Base-by-base conservation (phyloP, 1,140 invertebrate species). In the Wasmannia auropunctata region DNA sequence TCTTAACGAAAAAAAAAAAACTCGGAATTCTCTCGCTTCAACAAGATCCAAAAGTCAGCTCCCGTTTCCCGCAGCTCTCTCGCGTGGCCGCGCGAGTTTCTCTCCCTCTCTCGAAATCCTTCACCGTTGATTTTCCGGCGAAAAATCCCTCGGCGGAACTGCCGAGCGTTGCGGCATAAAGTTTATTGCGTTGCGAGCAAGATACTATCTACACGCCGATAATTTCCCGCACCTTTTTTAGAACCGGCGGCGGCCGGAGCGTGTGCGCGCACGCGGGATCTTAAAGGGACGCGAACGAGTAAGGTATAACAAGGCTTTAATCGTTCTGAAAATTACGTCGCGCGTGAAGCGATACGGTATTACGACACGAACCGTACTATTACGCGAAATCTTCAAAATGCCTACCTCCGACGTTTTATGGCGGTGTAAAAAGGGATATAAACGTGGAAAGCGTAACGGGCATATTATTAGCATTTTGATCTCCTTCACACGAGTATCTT, bases 321-420 rank as follows among this genome's bases (percentile, higher is more conserved):
- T 89, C 87, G 87, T 81, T 80, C 28, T 56, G 76, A 89, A 89
- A 89, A 89, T 88, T 89, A 70, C 76, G 69, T 51, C 87, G 79
- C 34, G 54, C 81, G 11, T 46, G 37, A 74, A 62, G 25, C 58
- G 37, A 5, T 54, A 60, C 75, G 51, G 34, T 22, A 56, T 87
- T 67, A 86, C 74, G 34, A 72, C 22, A 58, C 46, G 22, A 31
- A 16, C 19, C 37, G 14, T 16, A 19, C 51, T 62, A 67, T 72
- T 87, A 87, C 54, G 34, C 43, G 54, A 46, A n/a, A 37, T 76
- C 54, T 28, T 76, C 58, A 46, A 76, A 85, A 58, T 54, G 25
- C 46, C 37, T 34, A 62, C 75, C 70, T 67, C 43, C 14, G 22
- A 46, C 84, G 11, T 43, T 25, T 25, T 34, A 11, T 28, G n/a